Conservation (phyloP, 92 coral and sea anemone genomes). For the Micromussa lordhowensis region DNA sequence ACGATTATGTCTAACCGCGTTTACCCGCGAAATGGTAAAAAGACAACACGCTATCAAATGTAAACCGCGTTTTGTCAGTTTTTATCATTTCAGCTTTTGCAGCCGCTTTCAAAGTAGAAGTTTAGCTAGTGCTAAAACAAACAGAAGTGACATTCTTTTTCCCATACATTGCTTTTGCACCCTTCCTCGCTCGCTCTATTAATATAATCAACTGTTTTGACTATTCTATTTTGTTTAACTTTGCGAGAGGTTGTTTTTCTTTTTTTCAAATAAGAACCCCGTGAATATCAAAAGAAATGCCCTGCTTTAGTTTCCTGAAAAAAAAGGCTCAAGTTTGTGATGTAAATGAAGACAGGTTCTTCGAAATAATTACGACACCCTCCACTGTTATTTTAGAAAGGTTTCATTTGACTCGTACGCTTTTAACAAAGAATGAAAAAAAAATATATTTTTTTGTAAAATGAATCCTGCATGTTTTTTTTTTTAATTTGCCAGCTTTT, state of each 20-base stretch:
- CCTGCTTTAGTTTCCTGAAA: neutral
- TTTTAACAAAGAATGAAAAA: neutral
- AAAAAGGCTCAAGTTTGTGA: neutral
- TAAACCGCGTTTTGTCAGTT: neutral
- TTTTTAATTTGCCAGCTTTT: neutral
- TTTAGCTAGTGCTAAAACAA: neutral
- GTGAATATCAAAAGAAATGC: neutral
- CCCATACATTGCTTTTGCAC: neutral
- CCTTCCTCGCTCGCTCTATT: neutral
- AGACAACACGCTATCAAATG: neutral
- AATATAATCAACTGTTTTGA: neutral
- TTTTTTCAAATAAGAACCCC: neutral
- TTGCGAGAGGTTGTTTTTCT: neutral
- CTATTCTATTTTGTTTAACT: neutral
- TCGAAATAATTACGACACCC: neutral
- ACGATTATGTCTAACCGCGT: neutral
- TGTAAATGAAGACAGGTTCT: neutral
- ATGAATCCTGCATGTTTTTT: neutral
- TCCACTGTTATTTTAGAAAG: neutral
- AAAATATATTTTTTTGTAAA: neutral
- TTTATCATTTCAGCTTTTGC: slow-evolving; percentile 10
- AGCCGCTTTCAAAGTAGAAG: neutral
- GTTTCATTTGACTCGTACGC: neutral
- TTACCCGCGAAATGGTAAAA: slow-evolving; percentile 1
- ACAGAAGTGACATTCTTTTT: neutral